These are phyloP conservation scores for Tipula unca DNA, from an alignment of 2,888 invertebrate genomes.

Conservation along the genomic window DNA sequence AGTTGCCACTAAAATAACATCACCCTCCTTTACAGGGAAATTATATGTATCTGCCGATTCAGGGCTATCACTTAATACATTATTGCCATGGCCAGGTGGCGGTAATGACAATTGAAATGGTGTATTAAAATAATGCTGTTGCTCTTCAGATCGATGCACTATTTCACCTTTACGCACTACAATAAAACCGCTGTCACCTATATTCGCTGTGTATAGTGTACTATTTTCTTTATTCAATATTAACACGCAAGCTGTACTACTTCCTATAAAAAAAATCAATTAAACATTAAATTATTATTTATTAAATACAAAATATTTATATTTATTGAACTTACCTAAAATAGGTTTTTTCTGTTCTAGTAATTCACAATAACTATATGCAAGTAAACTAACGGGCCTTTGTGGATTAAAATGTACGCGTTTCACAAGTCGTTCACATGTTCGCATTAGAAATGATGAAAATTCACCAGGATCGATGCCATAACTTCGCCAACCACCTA, in stretches of 20 bases:
- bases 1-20: slow-evolving; percentile 90
- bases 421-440: slow-evolving; percentile 85
- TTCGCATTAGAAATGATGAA: slow-evolving; percentile 87
- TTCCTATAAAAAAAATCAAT: slow-evolving; percentile 52
- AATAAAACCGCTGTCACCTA: slow-evolving; percentile 98
- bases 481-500: slow-evolving; percentile 96
- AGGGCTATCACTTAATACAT: slow-evolving; percentile 87
- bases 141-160: slow-evolving; percentile 89
- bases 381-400: slow-evolving; percentile 81
- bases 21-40: slow-evolving; percentile 81
- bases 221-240: slow-evolving; percentile 83
- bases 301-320: no score
- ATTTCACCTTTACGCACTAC: slow-evolving; percentile 80
- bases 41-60: slow-evolving; percentile 84
- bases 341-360: slow-evolving; percentile 86
- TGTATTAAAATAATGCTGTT: slow-evolving; percentile 98
- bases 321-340: slow-evolving; percentile 57
- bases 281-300: background rate
- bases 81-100: slow-evolving; percentile 79
- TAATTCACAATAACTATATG: slow-evolving; percentile 85
- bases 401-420: slow-evolving; percentile 80
- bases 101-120: slow-evolving; percentile 94
- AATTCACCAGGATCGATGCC: slow-evolving; percentile 97
- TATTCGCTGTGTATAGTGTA: slow-evolving; percentile 90
- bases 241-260: slow-evolving; percentile 96